These are phyloP conservation scores for Lycocorax pyrrhopterus DNA, from an alignment of 2,113 vertebrate genomes.

Conservation along the genomic window DNA sequence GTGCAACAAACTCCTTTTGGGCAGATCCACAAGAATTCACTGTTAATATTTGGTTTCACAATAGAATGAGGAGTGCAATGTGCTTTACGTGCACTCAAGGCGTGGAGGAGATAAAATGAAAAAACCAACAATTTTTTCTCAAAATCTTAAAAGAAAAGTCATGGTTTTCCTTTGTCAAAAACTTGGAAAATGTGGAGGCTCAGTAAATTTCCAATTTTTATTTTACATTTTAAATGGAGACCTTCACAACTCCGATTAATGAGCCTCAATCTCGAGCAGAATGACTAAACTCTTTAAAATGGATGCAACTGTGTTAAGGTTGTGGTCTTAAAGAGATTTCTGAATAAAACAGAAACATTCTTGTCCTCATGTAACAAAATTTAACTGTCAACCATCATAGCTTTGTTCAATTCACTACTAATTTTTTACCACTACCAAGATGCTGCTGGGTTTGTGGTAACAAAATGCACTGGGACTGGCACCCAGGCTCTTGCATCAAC, in stretches of 20 bases:
- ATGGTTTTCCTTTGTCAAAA: not conserved
- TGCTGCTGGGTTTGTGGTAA: not conserved
- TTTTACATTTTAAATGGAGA: not conserved
- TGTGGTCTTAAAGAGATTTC: not conserved
- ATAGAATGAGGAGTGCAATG: accelerated
- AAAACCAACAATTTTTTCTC: not conserved
- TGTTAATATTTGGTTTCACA: not conserved
- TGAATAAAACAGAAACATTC: not conserved
- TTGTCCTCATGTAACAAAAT: not conserved
- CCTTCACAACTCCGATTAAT: not conserved
- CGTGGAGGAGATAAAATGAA: not conserved
- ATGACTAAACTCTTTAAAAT: not conserved
- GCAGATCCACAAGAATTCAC: not conserved
- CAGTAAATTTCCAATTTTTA: not conserved
- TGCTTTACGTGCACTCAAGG: accelerated
- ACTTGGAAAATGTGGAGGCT: not conserved
- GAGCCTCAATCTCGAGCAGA: not conserved
- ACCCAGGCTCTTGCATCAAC: not conserved
- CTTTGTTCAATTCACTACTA: not conserved
- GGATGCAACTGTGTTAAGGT: not conserved
- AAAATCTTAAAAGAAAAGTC: not conserved
- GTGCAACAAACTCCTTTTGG: not conserved
- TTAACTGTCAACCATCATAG: not conserved
- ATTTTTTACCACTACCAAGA: not conserved
- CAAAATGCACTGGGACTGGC: not conserved